Percentiles rank a stretch among this genome's conserved stretches.
Conservation (phyloP, 2,113 vertebrate genomes). For the Channa argus region DNA sequence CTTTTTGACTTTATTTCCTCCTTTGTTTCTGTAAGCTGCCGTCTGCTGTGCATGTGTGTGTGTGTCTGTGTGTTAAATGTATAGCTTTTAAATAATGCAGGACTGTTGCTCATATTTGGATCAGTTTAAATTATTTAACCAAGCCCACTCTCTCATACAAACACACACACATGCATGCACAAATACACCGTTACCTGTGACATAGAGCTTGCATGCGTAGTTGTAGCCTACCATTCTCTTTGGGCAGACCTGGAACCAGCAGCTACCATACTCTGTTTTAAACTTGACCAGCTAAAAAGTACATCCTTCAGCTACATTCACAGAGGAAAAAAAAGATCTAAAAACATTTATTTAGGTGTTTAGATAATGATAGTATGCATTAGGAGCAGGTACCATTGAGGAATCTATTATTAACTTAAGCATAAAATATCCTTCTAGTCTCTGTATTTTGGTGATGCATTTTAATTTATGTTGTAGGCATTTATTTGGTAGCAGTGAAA, state of each 20-base stretch:
- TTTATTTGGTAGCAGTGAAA: background rate
- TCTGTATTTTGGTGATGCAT: slow-evolving; percentile 16
- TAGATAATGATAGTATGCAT: slow-evolving; percentile 18
- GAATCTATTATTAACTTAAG: background rate
- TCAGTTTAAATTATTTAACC: slow-evolving; percentile 69
- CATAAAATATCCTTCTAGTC: background rate
- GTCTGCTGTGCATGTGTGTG: background rate
- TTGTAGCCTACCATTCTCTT: slow-evolving; percentile 35
- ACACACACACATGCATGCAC: slow-evolving; percentile 19
- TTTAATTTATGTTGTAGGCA: slow-evolving; percentile 43
- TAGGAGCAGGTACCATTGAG: slow-evolving; percentile 9
- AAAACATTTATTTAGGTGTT: slow-evolving; percentile 46
- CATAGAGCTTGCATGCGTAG: slow-evolving; percentile 27
- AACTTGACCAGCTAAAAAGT: slow-evolving; percentile 25
- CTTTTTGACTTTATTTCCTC: background rate
- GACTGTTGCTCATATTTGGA: slow-evolving; percentile 64
- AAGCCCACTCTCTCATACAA: slow-evolving; percentile 9
- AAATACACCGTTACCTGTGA: slow-evolving; percentile 19
- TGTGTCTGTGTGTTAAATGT: slow-evolving; percentile 55
- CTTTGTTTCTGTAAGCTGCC: background rate
- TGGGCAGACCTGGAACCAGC: slow-evolving; percentile 40
- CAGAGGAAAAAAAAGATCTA: background rate
- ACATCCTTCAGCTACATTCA: slow-evolving; percentile 25
- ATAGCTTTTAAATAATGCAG: slow-evolving; percentile 68
- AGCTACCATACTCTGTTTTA: slow-evolving; percentile 31